Conservation (phyloP, 1,140 invertebrate species). For the Drosophila azteca region DNA sequence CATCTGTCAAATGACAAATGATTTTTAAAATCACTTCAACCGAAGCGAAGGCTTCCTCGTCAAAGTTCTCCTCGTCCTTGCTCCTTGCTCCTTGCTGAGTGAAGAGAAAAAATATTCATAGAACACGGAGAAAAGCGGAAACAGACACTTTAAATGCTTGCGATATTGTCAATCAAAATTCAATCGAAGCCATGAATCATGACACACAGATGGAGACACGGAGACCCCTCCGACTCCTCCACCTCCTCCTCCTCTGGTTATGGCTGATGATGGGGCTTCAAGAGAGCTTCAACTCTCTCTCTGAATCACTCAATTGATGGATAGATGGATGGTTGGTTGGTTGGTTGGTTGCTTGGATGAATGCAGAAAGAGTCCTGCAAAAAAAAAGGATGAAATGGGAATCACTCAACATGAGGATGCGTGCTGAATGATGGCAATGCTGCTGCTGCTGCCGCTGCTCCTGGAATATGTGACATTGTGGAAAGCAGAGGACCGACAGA, state of each 20-base stretch:
- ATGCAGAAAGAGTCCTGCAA: slow-evolving; percentile 40
- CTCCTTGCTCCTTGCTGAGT: slow-evolving; percentile 12
- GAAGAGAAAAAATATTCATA: slow-evolving; percentile 38
- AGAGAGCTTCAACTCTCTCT: slow-evolving; percentile 62
- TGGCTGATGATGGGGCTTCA: slow-evolving; percentile 57
- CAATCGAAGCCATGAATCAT: slow-evolving; percentile 82
- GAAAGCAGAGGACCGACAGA: slow-evolving; percentile 30
- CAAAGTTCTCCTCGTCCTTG: slow-evolving; percentile 15
- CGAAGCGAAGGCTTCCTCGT: slow-evolving; percentile 39
- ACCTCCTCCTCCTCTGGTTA: not conserved
- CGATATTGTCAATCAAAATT: slow-evolving; percentile 84
- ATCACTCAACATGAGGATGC: slow-evolving; percentile 68
- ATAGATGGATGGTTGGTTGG: slow-evolving; percentile 43
- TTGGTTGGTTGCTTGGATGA: slow-evolving; percentile 16
- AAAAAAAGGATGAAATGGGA: slow-evolving; percentile 61
- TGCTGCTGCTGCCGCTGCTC: slow-evolving; percentile 1
- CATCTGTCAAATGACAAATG: slow-evolving; percentile 81
- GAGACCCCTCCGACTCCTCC: not conserved
- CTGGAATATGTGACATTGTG: slow-evolving; percentile 47
- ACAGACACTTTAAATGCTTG: slow-evolving; percentile 83
- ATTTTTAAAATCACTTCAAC: slow-evolving; percentile 76
- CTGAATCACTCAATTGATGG: slow-evolving; percentile 57
- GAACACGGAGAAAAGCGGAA: slow-evolving; percentile 68
- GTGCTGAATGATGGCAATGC: slow-evolving; percentile 54
- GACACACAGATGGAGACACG: slow-evolving; percentile 27